phyloP scores from a whole-genome alignment of 2,113 vertebrate species.

The Monarcha castaneiventris region DNA sequence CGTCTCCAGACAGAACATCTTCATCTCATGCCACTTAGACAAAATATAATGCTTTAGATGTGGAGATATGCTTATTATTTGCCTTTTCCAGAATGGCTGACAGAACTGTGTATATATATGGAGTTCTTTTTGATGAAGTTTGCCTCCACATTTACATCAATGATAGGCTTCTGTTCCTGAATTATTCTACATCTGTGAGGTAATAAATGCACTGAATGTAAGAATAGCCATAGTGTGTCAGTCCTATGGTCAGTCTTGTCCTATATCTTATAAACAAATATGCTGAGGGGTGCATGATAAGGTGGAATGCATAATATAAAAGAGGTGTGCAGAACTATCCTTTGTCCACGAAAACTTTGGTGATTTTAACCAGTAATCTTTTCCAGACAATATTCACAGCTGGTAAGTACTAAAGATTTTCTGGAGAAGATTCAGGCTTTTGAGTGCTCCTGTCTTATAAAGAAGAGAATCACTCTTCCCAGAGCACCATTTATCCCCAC shows the following conservation, averaged over 20 bases:
- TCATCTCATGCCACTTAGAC: background rate
- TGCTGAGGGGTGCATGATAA: rapidly evolving
- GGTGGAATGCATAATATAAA: background rate
- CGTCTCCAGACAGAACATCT: slow-evolving; percentile 30
- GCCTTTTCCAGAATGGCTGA: background rate
- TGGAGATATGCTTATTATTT: background rate
- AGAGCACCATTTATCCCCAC: background rate
- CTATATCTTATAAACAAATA: background rate
- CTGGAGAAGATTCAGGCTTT: background rate
- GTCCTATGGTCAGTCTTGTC: background rate
- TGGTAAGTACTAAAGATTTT: background rate
- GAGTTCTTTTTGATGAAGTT: background rate
- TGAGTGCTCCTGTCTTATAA: background rate
- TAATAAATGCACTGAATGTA: background rate
- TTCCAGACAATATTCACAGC: background rate
- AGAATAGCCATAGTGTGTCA: background rate
- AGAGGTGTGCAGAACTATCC: background rate
- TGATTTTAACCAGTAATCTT: background rate
- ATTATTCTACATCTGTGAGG: background rate
- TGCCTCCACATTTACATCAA: background rate
- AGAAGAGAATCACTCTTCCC: background rate
- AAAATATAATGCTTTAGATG: slow-evolving; percentile 51
- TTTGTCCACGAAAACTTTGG: background rate
- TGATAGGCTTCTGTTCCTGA: background rate
- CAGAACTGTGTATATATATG: background rate